Evolutionary conservation across 2,113 vertebrate species (phyloP), one percentile per base, ranked within the genome.

Genomic region (Tonatia bakeri): DNA sequence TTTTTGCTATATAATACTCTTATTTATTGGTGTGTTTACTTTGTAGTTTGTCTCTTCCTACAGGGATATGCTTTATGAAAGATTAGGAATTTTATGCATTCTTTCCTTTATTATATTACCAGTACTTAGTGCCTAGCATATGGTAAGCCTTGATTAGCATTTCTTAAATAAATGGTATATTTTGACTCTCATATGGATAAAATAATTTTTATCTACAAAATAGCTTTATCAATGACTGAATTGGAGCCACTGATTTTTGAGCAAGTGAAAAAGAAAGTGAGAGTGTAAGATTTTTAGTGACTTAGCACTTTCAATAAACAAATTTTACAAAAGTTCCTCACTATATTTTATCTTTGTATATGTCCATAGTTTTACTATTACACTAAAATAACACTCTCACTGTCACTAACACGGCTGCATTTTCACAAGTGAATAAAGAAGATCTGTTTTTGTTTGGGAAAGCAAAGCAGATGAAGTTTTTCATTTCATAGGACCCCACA

Each of bases 391-490:
- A 40, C 40, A 19, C n/a, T 81, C 72, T 70, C n/a, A 36, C 13
- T 85, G 16, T 91, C 40, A 92, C 19, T 19, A 91, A 59, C 13
- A 50, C 93, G 75, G 73, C 36, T 17, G 84, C 6, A 43, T 76
- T 50, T 76, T 94, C 45, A 47, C 33, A 79, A 86, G 52, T 33
- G 67, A 75, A 91, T 65, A 79, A 92, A 81, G 7, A 17, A 90
- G 50, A 36, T 77, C 26, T 69, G 17, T 50, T 83, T 93, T 43
- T 91, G 24, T 77, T 91, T 89, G 75, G 33, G 26, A 95, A 94
- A 76, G 20, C 54, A 36, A 96, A 26, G 50, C 10, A 72, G 38
- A 82, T 90, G 14, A 80, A 88, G 70, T 77, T 95, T 95, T 95
- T 47, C 47, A 81, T 90, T 94, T 40, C 13, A 10, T 87, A 87